Evolutionary conservation across 2,797 vertebrate genomes (phyloP).

Genomic region (Hybognathus amarus): DNA sequence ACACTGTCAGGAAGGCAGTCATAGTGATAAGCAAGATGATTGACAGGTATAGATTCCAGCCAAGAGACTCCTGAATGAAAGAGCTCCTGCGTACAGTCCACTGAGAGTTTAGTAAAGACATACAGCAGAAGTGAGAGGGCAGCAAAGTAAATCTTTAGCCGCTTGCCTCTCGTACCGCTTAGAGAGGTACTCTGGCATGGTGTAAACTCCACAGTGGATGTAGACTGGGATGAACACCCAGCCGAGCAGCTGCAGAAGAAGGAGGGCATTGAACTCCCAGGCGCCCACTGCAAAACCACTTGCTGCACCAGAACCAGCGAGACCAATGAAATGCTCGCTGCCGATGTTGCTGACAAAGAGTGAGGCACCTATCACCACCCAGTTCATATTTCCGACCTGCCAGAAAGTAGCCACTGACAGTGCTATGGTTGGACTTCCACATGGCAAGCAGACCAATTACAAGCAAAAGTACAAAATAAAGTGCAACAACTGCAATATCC

Average conservation of each 20-base stretch:
- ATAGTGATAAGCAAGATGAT: slow-evolving; percentile 92
- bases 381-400: slow-evolving; percentile 98
- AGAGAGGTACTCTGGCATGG: slow-evolving; percentile 97
- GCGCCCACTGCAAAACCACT: slow-evolving; percentile 97
- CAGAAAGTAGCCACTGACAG: slow-evolving; percentile 96
- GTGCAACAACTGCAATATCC: slow-evolving; percentile 93
- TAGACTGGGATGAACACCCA: slow-evolving; percentile 99
- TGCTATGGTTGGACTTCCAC: slow-evolving; percentile 97
- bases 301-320: slow-evolving; percentile 96
- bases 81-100: slow-evolving; percentile 97
- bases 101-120: slow-evolving; percentile 98
- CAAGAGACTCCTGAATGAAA: slow-evolving; percentile 98
- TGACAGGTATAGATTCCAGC: slow-evolving; percentile 97
- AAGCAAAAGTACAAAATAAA: slow-evolving; percentile 96
- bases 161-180: slow-evolving; percentile 94
- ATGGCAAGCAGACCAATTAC: slow-evolving; percentile 94
- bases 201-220: slow-evolving; percentile 95
- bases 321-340: slow-evolving; percentile 99
- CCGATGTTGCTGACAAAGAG: slow-evolving; percentile 99
- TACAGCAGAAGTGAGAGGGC: slow-evolving; percentile 92
- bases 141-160: slow-evolving; percentile 96
- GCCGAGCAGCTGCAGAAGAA: slow-evolving; percentile 96
- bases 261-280: slow-evolving; percentile 98
- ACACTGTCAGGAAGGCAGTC: slow-evolving; percentile 93
- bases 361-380: slow-evolving; percentile 93